Evolutionary conservation across 2,888 invertebrate genomes (phyloP), one percentile per base, ranked within the genome.

Genomic region (Lasioglossum marginatum): DNA sequence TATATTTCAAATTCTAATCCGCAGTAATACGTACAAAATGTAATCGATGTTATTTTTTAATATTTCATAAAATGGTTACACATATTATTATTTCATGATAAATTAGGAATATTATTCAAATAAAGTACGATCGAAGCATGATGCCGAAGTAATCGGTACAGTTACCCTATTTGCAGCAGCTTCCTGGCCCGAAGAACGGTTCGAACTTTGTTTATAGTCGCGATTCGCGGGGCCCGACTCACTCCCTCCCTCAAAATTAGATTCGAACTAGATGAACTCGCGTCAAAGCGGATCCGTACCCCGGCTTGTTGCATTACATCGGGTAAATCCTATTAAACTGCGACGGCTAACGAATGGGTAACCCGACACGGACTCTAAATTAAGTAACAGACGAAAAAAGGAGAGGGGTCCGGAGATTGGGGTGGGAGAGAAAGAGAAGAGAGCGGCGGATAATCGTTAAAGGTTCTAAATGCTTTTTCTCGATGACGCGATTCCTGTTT

Each of bases 261-360:
- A 83, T 82, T 83, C 79, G 74, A 79, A 90, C 76, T 77, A 81
- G 90, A 86, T 84, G 81, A 75, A 82, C 72, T 81, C 70, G 37
- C 83, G n/a, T 85, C 81, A 77, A 87, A 86, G 78, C 73, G 87
- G 72, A 78, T 81, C 75, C 75, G 66, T 74, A 77, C 57, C 23
- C 6, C 31, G 60, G 80, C 23, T 82, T 45, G 77, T 70, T 75
- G 79, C 75, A 37, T 86, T 77, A 77, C 77, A 68, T 60, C 45
- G 79, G 34, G 76, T 73, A 81, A 83, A 84, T 87, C 81, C 74
- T 81, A 87, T 87, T 87, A 81, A 87, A 87, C 78, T 77, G 73
- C 77, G 72, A 74, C 75, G 76, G 75, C 52, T 81, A 81, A 83
- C 87, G 83, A 87, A 87, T 79, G 70, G 78, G 75, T 76, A 83